phyloP scores from a whole-genome alignment of 2,797 vertebrate genomes.

The Myotis myotis region DNA sequence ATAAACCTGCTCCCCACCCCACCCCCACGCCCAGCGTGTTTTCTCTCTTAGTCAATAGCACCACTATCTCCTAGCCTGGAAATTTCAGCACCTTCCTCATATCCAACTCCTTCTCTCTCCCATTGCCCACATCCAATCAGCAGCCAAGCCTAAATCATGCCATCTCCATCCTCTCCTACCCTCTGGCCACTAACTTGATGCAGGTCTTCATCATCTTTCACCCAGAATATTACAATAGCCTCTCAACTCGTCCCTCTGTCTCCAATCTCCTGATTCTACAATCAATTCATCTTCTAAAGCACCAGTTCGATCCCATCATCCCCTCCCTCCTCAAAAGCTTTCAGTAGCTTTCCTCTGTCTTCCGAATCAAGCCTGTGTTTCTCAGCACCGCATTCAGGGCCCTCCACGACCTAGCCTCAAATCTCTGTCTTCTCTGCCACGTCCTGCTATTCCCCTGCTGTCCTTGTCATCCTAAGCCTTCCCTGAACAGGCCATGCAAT shows the following conservation, averaged over 20 bases:
- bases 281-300: conserved; percentile 65
- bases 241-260: conserved; percentile 47
- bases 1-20: conserved; percentile 22
- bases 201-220: conserved; percentile 41
- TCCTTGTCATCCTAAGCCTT: not conserved
- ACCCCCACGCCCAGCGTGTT: not conserved
- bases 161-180: conserved; percentile 4
- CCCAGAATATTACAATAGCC: conserved; percentile 55
- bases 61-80: conserved; percentile 32
- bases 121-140: conserved; percentile 10
- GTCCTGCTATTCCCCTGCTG: not conserved
- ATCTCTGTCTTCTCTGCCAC: not conserved
- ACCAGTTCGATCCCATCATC: conserved; percentile 16
- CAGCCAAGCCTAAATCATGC: conserved; percentile 40
- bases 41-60: conserved; percentile 51
- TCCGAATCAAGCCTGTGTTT: conserved; percentile 43
- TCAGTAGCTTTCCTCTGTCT: conserved; percentile 37
- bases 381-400: conserved; percentile 6
- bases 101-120: conserved; percentile 20
- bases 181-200: conserved; percentile 2
- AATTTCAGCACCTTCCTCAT: not conserved
- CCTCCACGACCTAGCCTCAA: not conserved
- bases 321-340: conserved; percentile 15
- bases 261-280: conserved; percentile 62
- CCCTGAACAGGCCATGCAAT: not conserved